These are phyloP conservation scores for Oxystoma pomonae DNA, from an alignment of 2,888 invertebrate genomes.

Conservation along the genomic window DNA sequence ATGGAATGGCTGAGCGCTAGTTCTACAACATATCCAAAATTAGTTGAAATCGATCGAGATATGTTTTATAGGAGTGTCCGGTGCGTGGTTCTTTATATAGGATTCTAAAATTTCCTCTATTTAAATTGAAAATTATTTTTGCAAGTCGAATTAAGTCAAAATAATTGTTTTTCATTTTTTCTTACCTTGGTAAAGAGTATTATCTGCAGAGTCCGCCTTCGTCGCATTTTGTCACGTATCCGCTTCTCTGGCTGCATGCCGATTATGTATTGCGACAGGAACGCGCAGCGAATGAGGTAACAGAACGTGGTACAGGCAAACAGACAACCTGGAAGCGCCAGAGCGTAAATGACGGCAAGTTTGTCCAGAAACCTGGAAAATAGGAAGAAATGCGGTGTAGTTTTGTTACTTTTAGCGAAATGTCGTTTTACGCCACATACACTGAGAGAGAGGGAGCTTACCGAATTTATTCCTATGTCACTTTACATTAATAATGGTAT, in stretches of 20 bases:
- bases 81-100: too few relatives aligned
- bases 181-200: constrained; percentile 56
- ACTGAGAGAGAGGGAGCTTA: too few relatives aligned
- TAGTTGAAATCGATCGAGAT: too few relatives aligned
- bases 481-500: too few relatives aligned
- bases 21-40: too few relatives aligned
- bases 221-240: constrained; percentile 57
- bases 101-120: background rate
- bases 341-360: constrained; percentile 52
- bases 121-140: background rate
- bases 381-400: too few relatives aligned
- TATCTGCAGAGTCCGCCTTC: constrained; percentile 55
- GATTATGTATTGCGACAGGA: constrained; percentile 56
- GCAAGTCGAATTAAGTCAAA: background rate
- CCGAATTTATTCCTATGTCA: too few relatives aligned
- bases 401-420: too few relatives aligned
- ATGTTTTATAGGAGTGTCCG: too few relatives aligned
- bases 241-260: constrained; percentile 57
- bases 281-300: constrained; percentile 48
- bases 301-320: constrained; percentile 33
- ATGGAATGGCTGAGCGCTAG: too few relatives aligned
- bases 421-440: too few relatives aligned
- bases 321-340: constrained; percentile 45
- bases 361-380: constrained; percentile 52
- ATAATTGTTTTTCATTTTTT: background rate